These are phyloP conservation scores for Atopsyche davidsoni DNA, from an alignment of 1,140 invertebrate genomes.

Conservation along the genomic window DNA sequence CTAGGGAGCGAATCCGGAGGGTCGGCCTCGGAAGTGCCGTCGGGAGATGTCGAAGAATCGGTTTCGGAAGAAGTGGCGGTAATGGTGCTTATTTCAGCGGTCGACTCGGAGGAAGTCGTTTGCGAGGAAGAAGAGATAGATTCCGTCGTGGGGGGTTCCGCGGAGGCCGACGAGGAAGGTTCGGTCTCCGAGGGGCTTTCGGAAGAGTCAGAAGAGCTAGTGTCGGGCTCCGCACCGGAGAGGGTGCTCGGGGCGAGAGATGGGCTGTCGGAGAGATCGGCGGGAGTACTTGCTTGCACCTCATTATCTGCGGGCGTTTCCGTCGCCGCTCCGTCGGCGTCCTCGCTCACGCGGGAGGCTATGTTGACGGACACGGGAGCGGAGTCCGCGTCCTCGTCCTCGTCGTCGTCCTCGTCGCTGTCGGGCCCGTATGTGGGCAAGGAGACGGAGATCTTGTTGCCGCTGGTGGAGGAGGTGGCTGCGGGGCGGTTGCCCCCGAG, in stretches of 20 bases:
- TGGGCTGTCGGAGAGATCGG: constrained; percentile 8
- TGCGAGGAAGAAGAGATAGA: neutral
- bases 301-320: constrained; percentile 17
- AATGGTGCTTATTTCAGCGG: too few relatives aligned
- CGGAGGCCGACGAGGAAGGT: neutral
- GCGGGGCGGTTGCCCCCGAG: constrained; percentile 43
- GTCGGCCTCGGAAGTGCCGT: constrained; percentile 15
- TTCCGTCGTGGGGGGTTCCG: constrained; percentile 3
- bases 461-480: constrained; percentile 35
- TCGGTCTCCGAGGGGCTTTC: constrained; percentile 5
- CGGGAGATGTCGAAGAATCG: constrained; percentile 2
- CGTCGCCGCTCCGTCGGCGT: constrained; percentile 2
- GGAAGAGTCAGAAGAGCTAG: neutral
- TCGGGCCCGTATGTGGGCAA: constrained; percentile 48
- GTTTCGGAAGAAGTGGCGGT: too few relatives aligned
- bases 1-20: constrained; percentile 36
- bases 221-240: neutral
- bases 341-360: constrained; percentile 11
- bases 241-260: constrained; percentile 5
- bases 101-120: constrained; percentile 11
- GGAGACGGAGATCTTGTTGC: constrained; percentile 40
- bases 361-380: neutral
- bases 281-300: constrained; percentile 27
- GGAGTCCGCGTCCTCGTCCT: constrained; percentile 30
- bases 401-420: constrained; percentile 38